Evolutionary conservation across 2,113 vertebrate species (phyloP).

Genomic region (Rhinolophus ferrumequinum): DNA sequence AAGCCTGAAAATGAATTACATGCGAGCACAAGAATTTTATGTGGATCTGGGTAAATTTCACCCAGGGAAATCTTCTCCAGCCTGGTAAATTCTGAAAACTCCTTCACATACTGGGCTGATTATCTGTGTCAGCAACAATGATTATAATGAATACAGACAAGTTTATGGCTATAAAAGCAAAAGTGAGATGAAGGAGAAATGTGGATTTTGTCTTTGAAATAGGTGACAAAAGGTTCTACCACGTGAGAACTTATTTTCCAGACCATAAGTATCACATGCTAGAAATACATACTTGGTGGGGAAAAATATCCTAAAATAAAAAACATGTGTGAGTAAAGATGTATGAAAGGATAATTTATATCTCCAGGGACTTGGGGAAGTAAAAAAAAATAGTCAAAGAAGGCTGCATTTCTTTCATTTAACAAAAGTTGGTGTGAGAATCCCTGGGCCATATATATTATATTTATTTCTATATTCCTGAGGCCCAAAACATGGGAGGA

Average conservation of each 20-base stretch:
- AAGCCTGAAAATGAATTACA: background rate
- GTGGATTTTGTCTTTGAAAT: conserved; percentile 68
- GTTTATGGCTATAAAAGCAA: conserved; percentile 63
- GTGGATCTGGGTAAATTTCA: background rate
- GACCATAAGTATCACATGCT: conserved; percentile 54
- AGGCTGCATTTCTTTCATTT: conserved; percentile 34
- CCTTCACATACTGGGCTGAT: conserved; percentile 56
- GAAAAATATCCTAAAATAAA: conserved; percentile 37
- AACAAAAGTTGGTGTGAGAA: background rate
- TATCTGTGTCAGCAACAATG: conserved; percentile 34
- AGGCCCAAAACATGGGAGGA: background rate
- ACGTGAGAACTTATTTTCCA: conserved; percentile 68
- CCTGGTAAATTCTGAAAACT: conserved; percentile 7
- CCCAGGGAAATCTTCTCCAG: background rate
- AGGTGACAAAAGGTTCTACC: conserved; percentile 67
- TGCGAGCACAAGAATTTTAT: background rate
- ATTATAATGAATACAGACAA: conserved; percentile 57
- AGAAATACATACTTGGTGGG: conserved; percentile 52
- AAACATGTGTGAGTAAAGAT: conserved; percentile 67
- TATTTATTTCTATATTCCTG: background rate
- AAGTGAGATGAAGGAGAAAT: conserved; percentile 61
- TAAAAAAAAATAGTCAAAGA: conserved; percentile 38
- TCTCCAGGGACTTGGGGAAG: conserved; percentile 23
- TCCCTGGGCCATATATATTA: background rate
- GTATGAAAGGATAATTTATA: conserved; percentile 64